Evolutionary conservation across 1,140 invertebrate species (phyloP), one percentile per base, ranked within the genome.

Genomic region (Apis cerana): DNA sequence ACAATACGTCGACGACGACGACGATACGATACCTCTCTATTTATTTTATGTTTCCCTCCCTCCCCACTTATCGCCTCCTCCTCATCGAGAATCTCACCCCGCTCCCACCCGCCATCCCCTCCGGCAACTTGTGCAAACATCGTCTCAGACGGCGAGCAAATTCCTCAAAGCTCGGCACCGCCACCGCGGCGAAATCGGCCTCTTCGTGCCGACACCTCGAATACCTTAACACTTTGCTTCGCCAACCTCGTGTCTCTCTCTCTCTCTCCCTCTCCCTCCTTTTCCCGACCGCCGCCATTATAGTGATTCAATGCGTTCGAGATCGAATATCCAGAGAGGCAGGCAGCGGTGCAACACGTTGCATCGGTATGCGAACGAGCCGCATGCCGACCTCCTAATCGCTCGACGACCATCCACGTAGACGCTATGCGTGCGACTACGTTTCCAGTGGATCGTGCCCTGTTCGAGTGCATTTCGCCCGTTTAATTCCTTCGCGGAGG

Each of bases 231-330:
- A 13, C 75, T 43, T 43, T 48, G 21, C n/a, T 12, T n/a, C 52
- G 33, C 2, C 33, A 33, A 33, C 17, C 15, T 33, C 21, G 50
- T 43, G 27, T 65, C 58, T 33, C 15, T 15, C 54, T 56, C 54
- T n/a, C 23, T 27, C 13, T 62, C 15, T 62, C n/a, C 13, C 23
- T 27, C 13, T 15, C 23, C 13, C 23, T 23, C 2, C 50, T 54
- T 43, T 77, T 48, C 64, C 21, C 27, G 1, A 23, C 50, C 54
- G 23, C n/a, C 27, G 10, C 65, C n/a, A 78, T 78, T 69, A 69
- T 69, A 43, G 84, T 88, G 90, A 90, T 91, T 87, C 85, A 88
- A 90, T 84, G 84, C 81, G 68, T 70, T 84, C 64, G 59, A 82
- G 80, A 87, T 87, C 86, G 84, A 89, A 88, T 91, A 89, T 88